These are phyloP conservation scores for Drosophila busckii DNA, from an alignment of 1,140 invertebrate species.

Conservation along the genomic window DNA sequence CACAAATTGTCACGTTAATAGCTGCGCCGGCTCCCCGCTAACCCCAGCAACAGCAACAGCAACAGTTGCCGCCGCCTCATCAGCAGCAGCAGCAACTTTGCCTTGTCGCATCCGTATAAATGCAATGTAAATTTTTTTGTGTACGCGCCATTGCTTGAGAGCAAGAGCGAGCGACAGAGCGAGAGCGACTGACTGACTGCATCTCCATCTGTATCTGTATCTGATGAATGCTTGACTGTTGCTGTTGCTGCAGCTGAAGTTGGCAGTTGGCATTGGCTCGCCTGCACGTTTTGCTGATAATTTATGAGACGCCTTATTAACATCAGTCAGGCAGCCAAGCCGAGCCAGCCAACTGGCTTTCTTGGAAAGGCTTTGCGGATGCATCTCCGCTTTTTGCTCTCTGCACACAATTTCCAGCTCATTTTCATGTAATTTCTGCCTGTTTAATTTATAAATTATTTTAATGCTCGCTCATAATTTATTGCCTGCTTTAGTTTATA, in stretches of 20 bases:
- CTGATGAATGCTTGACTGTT: conserved; percentile 7
- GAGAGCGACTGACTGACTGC: conserved; percentile 3
- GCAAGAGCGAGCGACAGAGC: conserved; percentile 58
- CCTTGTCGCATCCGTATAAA: conserved; percentile 69
- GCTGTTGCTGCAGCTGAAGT: not conserved
- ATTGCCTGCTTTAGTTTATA: conserved; percentile 16
- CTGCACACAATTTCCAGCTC: conserved; percentile 46
- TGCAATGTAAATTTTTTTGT: conserved; percentile 76
- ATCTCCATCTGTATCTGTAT: conserved; percentile 1
- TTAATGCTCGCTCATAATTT: conserved; percentile 56
- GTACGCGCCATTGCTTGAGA: conserved; percentile 73
- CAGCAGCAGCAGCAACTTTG: conserved; percentile 22
- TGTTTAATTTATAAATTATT: conserved; percentile 73
- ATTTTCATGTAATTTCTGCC: conserved; percentile 71
- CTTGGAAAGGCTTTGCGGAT: conserved; percentile 58
- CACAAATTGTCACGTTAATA: conserved; percentile 77
- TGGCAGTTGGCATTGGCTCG: conserved; percentile 12
- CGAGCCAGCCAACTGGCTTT: conserved; percentile 51
- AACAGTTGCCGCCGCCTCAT: conserved; percentile 5
- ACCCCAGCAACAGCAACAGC: not conserved
- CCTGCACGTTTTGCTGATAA: conserved; percentile 69
- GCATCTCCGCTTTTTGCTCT: conserved; percentile 53
- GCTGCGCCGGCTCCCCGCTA: conserved; percentile 29
- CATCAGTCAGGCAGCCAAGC: conserved; percentile 55
- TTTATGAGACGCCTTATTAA: conserved; percentile 77